Conservation (phyloP, 2,888 invertebrate genomes). For the Phrixothrix hirtus region DNA sequence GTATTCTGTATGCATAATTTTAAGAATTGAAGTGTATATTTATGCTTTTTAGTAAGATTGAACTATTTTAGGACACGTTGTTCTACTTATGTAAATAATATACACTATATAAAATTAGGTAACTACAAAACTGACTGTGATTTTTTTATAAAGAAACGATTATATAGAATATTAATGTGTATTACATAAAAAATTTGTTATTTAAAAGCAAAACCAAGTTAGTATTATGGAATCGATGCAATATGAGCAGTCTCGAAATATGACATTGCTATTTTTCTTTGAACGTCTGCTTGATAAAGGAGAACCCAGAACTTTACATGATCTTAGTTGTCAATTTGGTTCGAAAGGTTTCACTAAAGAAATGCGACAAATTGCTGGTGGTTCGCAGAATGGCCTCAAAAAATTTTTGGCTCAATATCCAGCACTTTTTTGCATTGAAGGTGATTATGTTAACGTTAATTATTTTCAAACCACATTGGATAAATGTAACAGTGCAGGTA, state of each 20-base stretch:
- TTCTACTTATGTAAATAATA: no score
- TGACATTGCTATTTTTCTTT: constrained; percentile 97
- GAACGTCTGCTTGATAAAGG: constrained; percentile 97
- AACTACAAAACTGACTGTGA: not conserved
- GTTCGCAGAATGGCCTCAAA: constrained; percentile 93
- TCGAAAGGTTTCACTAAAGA: constrained; percentile 99
- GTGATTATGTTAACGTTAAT: constrained; percentile 86
- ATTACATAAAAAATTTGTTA: not conserved
- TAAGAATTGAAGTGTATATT: no score
- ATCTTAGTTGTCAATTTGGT: constrained; percentile 98
- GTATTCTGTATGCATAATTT: no score
- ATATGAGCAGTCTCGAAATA: constrained; percentile 91
- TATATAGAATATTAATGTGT: not conserved
- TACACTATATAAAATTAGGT: not conserved
- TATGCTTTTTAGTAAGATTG: no score
- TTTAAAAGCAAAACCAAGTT: not conserved
- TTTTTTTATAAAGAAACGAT: not conserved
- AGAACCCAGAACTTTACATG: constrained; percentile 93
- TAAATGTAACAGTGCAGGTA: constrained; percentile 44
- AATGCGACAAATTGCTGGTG: constrained; percentile 95
- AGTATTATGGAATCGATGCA: constrained; percentile 85
- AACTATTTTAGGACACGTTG: no score
- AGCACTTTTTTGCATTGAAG: constrained; percentile 91
- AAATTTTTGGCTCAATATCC: constrained; percentile 97
- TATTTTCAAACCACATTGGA: constrained; percentile 71